Evolutionary conservation across 1,140 invertebrate genomes (phyloP), one percentile per base, ranked within the genome.

Genomic region (Pseudoatta argentina): DNA sequence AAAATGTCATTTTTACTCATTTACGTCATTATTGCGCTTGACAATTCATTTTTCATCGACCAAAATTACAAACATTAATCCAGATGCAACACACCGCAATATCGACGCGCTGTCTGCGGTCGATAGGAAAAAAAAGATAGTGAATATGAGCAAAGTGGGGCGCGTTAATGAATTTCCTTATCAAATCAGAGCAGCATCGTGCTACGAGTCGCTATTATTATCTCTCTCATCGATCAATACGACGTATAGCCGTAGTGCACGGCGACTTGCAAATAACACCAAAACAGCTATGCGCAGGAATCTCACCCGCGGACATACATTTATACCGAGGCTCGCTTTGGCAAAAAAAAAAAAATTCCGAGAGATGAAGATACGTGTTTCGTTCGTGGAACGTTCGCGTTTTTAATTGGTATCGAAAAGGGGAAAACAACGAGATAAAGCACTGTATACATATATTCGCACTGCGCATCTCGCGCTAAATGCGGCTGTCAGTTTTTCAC

Each of bases 161-260:
- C 93, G 89, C 93, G 92, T 92, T 94, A 93, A 93, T 93, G 93
- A 93, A 93, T 94, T 93, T 93, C 88, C 93, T 93, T 94, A 93
- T 93, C 93, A 93, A 92, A 93, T 90, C 86, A 87, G 55, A 88
- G 73, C 91, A 91, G 90, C 86, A 87, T 88, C 63, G 83, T 75
- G 73, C 85, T 83, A 83, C 86, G 53, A 85, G 61, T 82, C 66
- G 85, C 87, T 91, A 88, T 92, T 91, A 88, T 89, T 91, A 87
- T 91, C 88, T 87, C 66, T 82, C 24, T 8, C 30, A 88, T 91
- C 91, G 91, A 91, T 92, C 91, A 86, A 88, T 88, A 91, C 86
- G 63, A 87, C 69, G 71, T 77, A 79, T 63, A 63, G 85, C 48
- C 61, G 73, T 89, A 71, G 81, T 55, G 79, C 79, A 89, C 73